Conservation (phyloP, 2,113 vertebrate species). For the Tauraco erythrolophus region DNA sequence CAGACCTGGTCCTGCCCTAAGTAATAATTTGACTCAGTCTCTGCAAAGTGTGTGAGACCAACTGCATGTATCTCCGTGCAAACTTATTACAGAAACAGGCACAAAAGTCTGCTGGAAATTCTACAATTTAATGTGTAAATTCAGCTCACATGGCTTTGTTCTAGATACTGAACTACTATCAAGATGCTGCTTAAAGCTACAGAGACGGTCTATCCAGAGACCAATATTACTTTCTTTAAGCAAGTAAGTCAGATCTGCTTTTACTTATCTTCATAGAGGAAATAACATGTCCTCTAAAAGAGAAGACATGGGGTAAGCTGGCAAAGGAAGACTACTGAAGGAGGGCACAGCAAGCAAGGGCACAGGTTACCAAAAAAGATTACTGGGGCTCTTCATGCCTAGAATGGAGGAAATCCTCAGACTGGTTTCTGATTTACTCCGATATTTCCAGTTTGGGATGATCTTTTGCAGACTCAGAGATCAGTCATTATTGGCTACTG, state of each 20-base stretch:
- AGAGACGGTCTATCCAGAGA: background rate
- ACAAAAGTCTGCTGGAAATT: background rate
- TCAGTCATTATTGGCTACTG: background rate
- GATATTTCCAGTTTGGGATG: background rate
- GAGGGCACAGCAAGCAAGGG: background rate
- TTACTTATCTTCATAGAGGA: background rate
- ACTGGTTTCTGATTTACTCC: background rate
- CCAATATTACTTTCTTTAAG: background rate
- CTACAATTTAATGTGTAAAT: background rate
- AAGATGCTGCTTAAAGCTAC: background rate
- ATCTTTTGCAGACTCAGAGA: background rate
- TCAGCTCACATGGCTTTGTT: background rate
- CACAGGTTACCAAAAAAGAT: background rate
- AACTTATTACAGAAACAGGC: background rate
- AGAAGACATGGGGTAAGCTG: background rate
- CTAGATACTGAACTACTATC: background rate
- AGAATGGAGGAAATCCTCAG: background rate
- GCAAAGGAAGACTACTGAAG: background rate
- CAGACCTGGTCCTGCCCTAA: background rate
- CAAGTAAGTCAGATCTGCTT: background rate
- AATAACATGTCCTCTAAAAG: background rate
- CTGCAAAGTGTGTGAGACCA: background rate
- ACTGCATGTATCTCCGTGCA: background rate
- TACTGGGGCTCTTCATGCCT: background rate
- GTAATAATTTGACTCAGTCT: background rate